These are phyloP conservation scores for Scomberomorus guttatus DNA, from an alignment of 2,797 vertebrate genomes.

Conservation along the genomic window DNA sequence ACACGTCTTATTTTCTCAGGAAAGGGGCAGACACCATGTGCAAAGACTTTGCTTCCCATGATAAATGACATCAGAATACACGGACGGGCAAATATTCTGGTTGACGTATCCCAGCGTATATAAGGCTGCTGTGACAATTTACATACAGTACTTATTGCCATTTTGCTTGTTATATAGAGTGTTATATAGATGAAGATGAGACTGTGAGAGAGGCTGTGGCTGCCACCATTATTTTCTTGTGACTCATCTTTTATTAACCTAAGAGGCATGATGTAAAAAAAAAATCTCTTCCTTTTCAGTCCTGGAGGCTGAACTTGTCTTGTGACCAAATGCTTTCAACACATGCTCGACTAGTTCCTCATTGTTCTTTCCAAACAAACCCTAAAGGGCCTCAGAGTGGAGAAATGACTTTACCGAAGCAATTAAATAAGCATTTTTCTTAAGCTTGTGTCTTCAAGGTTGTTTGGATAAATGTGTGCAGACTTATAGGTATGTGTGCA, in stretches of 20 bases:
- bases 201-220: neutral
- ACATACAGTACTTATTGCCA: neutral
- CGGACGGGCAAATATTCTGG: neutral
- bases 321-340: constrained; percentile 55
- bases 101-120: neutral
- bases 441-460: neutral
- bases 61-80: neutral
- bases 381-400: neutral
- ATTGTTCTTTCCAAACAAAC: constrained; percentile 29
- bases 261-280: neutral
- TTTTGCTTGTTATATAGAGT: neutral
- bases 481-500: neutral
- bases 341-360: constrained; percentile 52
- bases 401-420: constrained; percentile 12
- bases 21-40: neutral
- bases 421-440: constrained; percentile 8
- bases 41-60: neutral
- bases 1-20: no score
- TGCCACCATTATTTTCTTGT: neutral
- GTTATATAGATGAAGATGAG: neutral
- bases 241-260: constrained; percentile 7
- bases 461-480: neutral
- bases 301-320: constrained; percentile 42
- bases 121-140: neutral
- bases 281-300: neutral